Evolutionary conservation across 1,140 invertebrate genomes (phyloP).

Genomic region (Brachionus manjavacas): DNA sequence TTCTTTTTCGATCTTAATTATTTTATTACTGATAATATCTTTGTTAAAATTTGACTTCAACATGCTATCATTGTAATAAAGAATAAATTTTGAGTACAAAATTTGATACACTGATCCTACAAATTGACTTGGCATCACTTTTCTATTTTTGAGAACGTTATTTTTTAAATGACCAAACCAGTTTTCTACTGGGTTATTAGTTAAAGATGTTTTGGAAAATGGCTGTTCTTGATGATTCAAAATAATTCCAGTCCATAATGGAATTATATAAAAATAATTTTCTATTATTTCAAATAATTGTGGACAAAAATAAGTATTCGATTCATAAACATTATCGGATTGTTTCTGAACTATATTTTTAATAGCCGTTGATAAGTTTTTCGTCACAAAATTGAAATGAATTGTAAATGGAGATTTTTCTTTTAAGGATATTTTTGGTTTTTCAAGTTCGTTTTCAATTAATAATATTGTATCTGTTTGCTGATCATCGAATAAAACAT

Average conservation of each 20-base stretch:
- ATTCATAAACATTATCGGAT: background rate
- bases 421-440: background rate
- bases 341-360: background rate
- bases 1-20: background rate
- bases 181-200: background rate
- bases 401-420: background rate
- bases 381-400: background rate
- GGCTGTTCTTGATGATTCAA: background rate
- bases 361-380: background rate
- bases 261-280: background rate
- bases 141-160: background rate
- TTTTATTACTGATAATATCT: background rate
- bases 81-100: background rate
- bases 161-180: conserved; percentile 26
- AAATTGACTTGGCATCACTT: conserved; percentile 34
- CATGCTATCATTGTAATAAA: background rate
- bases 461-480: background rate
- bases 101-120: background rate
- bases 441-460: background rate
- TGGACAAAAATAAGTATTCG: background rate
- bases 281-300: background rate
- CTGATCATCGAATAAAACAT: background rate
- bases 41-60: background rate
- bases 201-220: background rate
- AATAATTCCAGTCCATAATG: background rate